Percentiles rank a stretch among this genome's conserved stretches.
These are phyloP conservation scores for Galaxea fascicularis DNA, from an alignment of 92 coral and sea anemone species.

Conservation along the genomic window DNA sequence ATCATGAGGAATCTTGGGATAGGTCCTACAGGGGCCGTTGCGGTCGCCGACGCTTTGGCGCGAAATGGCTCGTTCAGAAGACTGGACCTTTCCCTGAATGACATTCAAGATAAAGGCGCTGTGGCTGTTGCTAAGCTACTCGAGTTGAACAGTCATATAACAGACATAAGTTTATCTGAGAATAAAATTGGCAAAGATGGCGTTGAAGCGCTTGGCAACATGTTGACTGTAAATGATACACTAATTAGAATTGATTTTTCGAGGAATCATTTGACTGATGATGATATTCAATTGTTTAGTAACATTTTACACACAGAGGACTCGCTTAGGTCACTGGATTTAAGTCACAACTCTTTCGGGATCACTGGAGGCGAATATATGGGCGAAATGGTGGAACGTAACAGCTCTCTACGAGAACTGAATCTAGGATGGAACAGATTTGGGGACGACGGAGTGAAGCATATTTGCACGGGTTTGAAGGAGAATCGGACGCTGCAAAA, in stretches of 20 bases:
- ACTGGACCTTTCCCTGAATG: constrained; percentile 88
- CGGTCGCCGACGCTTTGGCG: constrained; percentile 82
- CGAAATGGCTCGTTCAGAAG: constrained; percentile 74
- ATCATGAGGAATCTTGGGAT: constrained; percentile 92
- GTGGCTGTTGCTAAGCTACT: constrained; percentile 75
- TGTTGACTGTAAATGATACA: constrained; percentile 74
- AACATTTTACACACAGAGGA: constrained; percentile 81
- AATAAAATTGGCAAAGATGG: constrained; percentile 84
- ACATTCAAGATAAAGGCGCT: constrained; percentile 84
- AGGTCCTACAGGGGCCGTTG: constrained; percentile 83
- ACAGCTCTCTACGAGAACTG: constrained; percentile 67
- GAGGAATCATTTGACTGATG: constrained; percentile 77
- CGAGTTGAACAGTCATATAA: constrained; percentile 68
- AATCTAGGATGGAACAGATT: constrained; percentile 86
- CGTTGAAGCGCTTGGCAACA: constrained; percentile 73
- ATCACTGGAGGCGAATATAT: constrained; percentile 66
- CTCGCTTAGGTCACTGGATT: constrained; percentile 67
- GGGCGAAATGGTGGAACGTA: constrained; percentile 74
- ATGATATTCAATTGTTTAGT: constrained; percentile 73
- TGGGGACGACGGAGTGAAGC: constrained; percentile 80
- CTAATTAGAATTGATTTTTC: constrained; percentile 71
- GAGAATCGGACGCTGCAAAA: constrained; percentile 71
- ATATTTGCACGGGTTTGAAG: constrained; percentile 59
- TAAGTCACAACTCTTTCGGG: constrained; percentile 76
- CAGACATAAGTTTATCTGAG: constrained; percentile 79